A percentile compares a stretch with the other conserved stretches of the same genome.
Conservation (phyloP, 35 echinoderm and acorn worm genomes). For the Ptychodera flava region DNA sequence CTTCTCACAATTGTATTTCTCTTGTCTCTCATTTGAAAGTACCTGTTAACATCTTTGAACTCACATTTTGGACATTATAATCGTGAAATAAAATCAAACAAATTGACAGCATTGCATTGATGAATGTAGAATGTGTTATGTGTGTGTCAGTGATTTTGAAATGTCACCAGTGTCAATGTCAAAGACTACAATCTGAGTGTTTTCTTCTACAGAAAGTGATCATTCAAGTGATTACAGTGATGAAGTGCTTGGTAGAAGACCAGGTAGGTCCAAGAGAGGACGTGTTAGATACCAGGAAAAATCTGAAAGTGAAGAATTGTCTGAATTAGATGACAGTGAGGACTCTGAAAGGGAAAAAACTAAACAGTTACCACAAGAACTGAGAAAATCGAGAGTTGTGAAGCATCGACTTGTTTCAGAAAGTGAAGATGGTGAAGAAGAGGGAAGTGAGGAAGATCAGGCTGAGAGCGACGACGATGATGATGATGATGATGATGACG, state of each 20-base stretch:
- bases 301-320: conserved; percentile 30
- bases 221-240: conserved; percentile 48
- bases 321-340: conserved; percentile 8
- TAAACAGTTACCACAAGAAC: background rate
- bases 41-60: too few relatives aligned
- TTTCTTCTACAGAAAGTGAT: conserved; percentile 38
- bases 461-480: background rate
- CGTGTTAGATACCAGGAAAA: conserved; percentile 34
- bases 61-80: too few relatives aligned
- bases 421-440: conserved; percentile 12
- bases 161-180: background rate
- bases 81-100: too few relatives aligned
- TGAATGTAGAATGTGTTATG: too few relatives aligned
- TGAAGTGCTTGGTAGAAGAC: background rate
- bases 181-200: background rate
- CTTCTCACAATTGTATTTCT: too few relatives aligned
- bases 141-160: background rate
- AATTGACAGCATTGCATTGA: too few relatives aligned
- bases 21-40: too few relatives aligned
- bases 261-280: background rate
- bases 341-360: conserved; percentile 31
- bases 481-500: background rate
- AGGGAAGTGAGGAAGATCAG: background rate
- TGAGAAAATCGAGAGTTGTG: background rate
- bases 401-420: background rate